Percentiles rank a stretch among this genome's conserved stretches.
Evolutionary conservation across 2,113 vertebrate genomes (phyloP).

Genomic region (Sterrhoptilus dennistouni): DNA sequence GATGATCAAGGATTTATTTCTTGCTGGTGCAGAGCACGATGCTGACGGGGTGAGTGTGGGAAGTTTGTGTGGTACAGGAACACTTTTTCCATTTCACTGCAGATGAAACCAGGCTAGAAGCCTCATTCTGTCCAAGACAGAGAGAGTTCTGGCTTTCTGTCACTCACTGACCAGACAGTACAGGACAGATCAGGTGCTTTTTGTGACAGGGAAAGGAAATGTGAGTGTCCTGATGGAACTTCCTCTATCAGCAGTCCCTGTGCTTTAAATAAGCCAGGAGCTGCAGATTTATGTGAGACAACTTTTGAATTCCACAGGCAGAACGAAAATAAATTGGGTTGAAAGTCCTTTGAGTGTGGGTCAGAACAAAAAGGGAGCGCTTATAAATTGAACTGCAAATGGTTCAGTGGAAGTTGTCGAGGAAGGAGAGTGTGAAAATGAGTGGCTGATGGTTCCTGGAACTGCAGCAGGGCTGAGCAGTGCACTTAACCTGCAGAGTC

Average conservation of each 20-base stretch:
- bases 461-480: not conserved
- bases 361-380: not conserved
- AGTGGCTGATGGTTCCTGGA: not conserved
- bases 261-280: not conserved
- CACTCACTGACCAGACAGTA: not conserved
- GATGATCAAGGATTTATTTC: not conserved
- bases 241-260: not conserved
- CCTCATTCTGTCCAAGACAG: not conserved
- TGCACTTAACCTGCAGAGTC: not conserved
- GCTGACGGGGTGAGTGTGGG: not conserved
- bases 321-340: not conserved
- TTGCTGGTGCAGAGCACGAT: not conserved
- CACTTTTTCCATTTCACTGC: not conserved
- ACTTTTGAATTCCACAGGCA: not conserved
- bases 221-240: not conserved
- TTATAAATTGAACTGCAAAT: not conserved
- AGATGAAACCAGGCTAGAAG: not conserved
- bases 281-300: not conserved
- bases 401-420: not conserved
- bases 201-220: not conserved
- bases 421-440: not conserved
- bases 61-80: not conserved
- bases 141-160: not conserved
- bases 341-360: not conserved
- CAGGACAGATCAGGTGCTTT: not conserved